Evolutionary conservation across 2,888 invertebrate genomes (phyloP), one percentile per base, ranked within the genome.

Genomic region (Aelia acuminata): DNA sequence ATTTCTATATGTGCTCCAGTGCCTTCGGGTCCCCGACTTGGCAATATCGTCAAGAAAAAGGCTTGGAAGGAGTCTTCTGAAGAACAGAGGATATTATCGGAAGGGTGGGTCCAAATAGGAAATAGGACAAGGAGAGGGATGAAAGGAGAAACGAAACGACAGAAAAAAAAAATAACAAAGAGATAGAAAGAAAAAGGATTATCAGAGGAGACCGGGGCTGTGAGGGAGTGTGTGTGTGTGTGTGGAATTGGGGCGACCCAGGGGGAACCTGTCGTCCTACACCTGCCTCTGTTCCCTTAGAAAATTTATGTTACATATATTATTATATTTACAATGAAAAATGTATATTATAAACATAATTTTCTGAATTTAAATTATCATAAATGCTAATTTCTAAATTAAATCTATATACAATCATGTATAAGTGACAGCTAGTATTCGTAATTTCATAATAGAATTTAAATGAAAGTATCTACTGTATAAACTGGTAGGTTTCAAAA

Each of bases 101-200:
- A 70, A 35, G 63, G 18, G 31, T 31, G 63, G 63, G 63, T 35
- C 63, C 63, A 70, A 70, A 70, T 70, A 70, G 31, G 63, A 70
- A 70, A 70, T 70, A 70, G 63, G 63, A 70, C 63, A 70, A 35
- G 63, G 63, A 70, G 63, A 70, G 63, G 63, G 63, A 70, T 70
- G 63, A 70, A 70, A 70, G 63, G 63, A 70, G 63, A 70, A 70
- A 70, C 63, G 63, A 70, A 70, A 70, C 63, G 63, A 70, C 63
- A 70, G 63, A 70, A 70, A 70, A 70, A 63, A 70, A 63, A 70
- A 70, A 70, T 70, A 70, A 70, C 63, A 70, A 70, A 70, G 63
- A 70, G 63, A 70, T 70, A 70, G 63, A 70, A 70, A 70, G 63
- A 70, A 70, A 70, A 70, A 70, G 63, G 63, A 70, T 70, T 70